Evolutionary conservation across 2,797 vertebrate genomes (phyloP).

Genomic region (Coregonus suidteri): DNA sequence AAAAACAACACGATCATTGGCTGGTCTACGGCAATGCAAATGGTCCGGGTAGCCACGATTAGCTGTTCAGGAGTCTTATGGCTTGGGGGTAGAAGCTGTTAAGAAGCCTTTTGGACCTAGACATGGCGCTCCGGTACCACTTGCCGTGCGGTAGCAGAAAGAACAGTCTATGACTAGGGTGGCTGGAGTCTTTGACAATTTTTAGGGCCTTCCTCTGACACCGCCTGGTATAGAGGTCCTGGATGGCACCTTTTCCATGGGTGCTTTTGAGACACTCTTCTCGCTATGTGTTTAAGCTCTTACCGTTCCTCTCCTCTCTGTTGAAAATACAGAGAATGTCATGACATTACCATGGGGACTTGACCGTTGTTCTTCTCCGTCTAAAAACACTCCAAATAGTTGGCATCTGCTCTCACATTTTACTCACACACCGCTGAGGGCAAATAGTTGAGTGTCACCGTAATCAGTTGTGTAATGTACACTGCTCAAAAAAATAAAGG

Average conservation of each 20-base stretch:
- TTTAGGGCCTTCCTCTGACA: too few relatives aligned
- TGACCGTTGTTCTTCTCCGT: slow-evolving; percentile 36
- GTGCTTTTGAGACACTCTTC: not conserved
- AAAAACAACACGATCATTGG: not conserved
- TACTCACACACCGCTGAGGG: slow-evolving; percentile 58
- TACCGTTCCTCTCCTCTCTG: not conserved
- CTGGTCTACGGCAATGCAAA: too few relatives aligned
- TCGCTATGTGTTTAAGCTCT: not conserved
- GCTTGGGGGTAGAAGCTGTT: too few relatives aligned
- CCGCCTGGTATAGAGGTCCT: too few relatives aligned
- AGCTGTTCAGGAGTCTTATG: too few relatives aligned
- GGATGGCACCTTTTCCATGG: not conserved
- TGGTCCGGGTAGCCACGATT: too few relatives aligned
- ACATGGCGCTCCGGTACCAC: too few relatives aligned
- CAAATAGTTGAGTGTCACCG: slow-evolving; percentile 61
- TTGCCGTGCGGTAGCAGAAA: too few relatives aligned
- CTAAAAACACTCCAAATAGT: slow-evolving; percentile 53
- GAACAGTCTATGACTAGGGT: too few relatives aligned
- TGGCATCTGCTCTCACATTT: slow-evolving; percentile 56
- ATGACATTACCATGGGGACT: slow-evolving; percentile 43
- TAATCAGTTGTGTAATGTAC: slow-evolving; percentile 41
- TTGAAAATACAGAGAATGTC: not conserved
- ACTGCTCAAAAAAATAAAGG: too few relatives aligned
- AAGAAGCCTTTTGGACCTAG: too few relatives aligned
- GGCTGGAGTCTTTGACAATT: too few relatives aligned